Evolutionary conservation across 1,140 invertebrate species (phyloP).

Genomic region (Octopus bimaculoides): DNA sequence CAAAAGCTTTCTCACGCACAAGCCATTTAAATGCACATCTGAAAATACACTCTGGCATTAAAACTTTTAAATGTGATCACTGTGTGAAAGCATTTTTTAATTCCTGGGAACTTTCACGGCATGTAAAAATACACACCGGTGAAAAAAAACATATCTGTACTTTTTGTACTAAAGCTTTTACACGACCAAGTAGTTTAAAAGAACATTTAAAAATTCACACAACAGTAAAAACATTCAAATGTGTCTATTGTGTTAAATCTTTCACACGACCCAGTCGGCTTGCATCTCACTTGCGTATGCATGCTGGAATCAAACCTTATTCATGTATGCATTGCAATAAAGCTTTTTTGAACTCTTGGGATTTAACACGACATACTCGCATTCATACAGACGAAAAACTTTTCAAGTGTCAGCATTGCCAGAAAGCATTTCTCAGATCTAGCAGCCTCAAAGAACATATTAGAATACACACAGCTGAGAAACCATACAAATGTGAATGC

Average conservation of each 20-base stretch:
- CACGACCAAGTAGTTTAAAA: constrained; percentile 56
- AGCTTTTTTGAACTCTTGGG: constrained; percentile 55
- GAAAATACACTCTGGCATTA: neutral
- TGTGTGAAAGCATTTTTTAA: neutral
- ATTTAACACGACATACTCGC: constrained; percentile 51
- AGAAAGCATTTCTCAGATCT: constrained; percentile 52
- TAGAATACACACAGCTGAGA: constrained; percentile 55
- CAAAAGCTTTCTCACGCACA: neutral
- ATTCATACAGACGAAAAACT: constrained; percentile 31
- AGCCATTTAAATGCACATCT: constrained; percentile 3
- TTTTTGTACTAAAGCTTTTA: constrained; percentile 29
- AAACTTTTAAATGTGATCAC: constrained; percentile 1
- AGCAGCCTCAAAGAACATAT: constrained; percentile 52
- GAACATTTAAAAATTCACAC: constrained; percentile 63
- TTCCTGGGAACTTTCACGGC: constrained; percentile 23
- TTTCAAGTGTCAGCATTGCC: constrained; percentile 39
- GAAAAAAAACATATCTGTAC: constrained; percentile 31
- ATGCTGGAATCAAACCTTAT: neutral
- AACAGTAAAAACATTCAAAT: constrained; percentile 32
- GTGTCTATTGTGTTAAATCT: constrained; percentile 26
- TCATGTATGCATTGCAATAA: neutral
- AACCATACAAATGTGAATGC: constrained; percentile 52
- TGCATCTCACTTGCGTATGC: neutral
- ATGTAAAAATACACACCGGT: constrained; percentile 32
- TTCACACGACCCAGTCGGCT: constrained; percentile 16